Evolutionary conservation across 2,113 vertebrate genomes (phyloP), one percentile per base, ranked within the genome.

Genomic region (Nyctereutes procyonoides): DNA sequence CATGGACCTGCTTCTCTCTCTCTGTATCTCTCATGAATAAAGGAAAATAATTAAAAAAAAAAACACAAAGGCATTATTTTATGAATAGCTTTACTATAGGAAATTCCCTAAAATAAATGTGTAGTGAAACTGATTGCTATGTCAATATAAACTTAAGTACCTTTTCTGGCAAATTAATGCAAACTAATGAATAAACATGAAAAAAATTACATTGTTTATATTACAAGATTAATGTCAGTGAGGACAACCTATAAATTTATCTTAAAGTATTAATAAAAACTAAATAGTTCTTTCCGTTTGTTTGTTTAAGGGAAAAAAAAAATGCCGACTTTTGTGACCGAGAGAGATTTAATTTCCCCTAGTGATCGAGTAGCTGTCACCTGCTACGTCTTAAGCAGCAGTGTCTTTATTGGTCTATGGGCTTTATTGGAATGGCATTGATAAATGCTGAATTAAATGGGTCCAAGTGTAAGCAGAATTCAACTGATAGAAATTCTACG

Each of bases 221-320:
- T 96, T 90, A 90, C 35, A 80, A 96, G 63, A 93, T 95, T 89
- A 94, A 91, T 93, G 63, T 80, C 53, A 80, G 32, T 85, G 88
- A 82, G 90, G 83, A 8, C 15, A 97, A 90, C 93, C 85, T 77
- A 30, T 85, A 53, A 51, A 55, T 71, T 92, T 67, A 88, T 58
- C 43, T 89, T 96, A 96, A 92, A 89, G 74, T 69, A 73, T 79
- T 96, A 97, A 94, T 95, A 85, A 91, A 89, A 97, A 90, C 51
- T n/a, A 58, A 79, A 73, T 69, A 58, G 58, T 60, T 93, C 8
- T 74, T 85, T 43, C 67, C 67, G 32, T 93, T 95, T 90, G 32
- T 85, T 88, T 96, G 83, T 76, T 93, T 93, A 96, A 96, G 38
- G 79, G 12, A 93, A n/a, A n/a, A n/a, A n/a, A n/a, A n/a, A n/a